These are phyloP conservation scores for Loris lydekkerianus DNA, from an alignment of 2,797 vertebrate genomes.

Conservation along the genomic window DNA sequence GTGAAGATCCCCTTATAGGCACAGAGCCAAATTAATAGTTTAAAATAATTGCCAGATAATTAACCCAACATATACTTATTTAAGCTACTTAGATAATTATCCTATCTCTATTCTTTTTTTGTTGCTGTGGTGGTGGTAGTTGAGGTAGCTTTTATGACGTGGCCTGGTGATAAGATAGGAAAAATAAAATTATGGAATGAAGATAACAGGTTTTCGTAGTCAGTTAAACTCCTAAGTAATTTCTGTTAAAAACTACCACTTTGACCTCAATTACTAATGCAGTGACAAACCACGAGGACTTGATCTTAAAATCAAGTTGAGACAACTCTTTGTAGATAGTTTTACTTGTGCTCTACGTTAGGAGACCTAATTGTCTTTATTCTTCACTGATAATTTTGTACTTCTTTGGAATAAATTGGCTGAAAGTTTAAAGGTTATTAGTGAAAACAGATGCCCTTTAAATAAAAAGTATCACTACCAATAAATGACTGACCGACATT, in stretches of 20 bases:
- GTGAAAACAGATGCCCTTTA: conserved; percentile 53
- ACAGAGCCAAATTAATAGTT: background rate
- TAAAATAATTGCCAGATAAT: background rate
- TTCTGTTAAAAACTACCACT: background rate
- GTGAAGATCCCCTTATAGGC: background rate
- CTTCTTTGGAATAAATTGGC: conserved; percentile 55
- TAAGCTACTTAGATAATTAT: background rate
- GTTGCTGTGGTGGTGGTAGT: no score
- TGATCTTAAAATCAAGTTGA: background rate
- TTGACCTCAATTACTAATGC: background rate
- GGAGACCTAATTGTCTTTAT: conserved; percentile 66
- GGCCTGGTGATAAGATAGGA: background rate
- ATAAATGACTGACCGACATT: conserved; percentile 60
- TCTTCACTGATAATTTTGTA: conserved; percentile 64
- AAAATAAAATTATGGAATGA: background rate
- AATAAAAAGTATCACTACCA: conserved; percentile 56
- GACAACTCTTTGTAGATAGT: background rate
- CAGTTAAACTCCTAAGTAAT: background rate
- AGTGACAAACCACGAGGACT: background rate
- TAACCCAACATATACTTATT: background rate
- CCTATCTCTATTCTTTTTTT: background rate
- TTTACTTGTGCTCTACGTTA: background rate
- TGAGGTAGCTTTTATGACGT: background rate
- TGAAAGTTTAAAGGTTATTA: conserved; percentile 71
- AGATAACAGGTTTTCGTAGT: background rate